Base-by-base conservation (phyloP, 2,888 invertebrate genomes). In the Apodemia hepburni region DNA sequence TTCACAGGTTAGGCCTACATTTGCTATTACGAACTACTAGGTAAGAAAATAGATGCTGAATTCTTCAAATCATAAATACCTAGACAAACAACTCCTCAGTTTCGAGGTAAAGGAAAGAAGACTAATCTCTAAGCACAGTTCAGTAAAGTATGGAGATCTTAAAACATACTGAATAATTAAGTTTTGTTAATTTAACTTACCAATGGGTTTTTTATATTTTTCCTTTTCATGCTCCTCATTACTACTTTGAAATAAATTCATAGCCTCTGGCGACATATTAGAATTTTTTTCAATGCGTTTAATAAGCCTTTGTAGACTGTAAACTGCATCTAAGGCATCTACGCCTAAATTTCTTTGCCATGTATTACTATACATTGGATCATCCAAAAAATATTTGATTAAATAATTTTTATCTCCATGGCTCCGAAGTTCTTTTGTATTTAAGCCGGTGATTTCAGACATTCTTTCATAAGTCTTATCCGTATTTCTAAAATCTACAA, bases 361-460 rank as follows among this genome's bases (percentile, higher is more conserved):
- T 15, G 79, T 72, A 1, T 79, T 79, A 4, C 76, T 79, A 35
- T 81, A 84, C 61, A 79, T 72, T 0, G 82, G 75, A 22, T 82
- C 81, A 7, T 84, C 82, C 8, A 89, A 72, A 64, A 85, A 84
- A 67, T 84, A 82, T 67, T 81, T 76, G 2, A 87, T 80, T 4
- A 88, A 63, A 0, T 81, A 75, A 61, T 80, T 80, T 62, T 78
- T 84, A 47, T 87, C 85, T 0, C 82, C 80, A 17, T 78, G 74
- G 22, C 72, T 74, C 67, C 82, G 85, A 17, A 90, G 65, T 1
- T 80, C 75, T 62, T 76, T 81, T 62, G 88, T 79, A 66, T 85
- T 77, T 0, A 88, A 72, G 3, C 84, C 82, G 0, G 88, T 85
- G 15, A 91, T 64, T 47, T 84, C 77, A 0, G 80, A 66, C 78